phyloP scores from a whole-genome alignment of 1,140 invertebrate species.

The Drosophila ananassae region DNA sequence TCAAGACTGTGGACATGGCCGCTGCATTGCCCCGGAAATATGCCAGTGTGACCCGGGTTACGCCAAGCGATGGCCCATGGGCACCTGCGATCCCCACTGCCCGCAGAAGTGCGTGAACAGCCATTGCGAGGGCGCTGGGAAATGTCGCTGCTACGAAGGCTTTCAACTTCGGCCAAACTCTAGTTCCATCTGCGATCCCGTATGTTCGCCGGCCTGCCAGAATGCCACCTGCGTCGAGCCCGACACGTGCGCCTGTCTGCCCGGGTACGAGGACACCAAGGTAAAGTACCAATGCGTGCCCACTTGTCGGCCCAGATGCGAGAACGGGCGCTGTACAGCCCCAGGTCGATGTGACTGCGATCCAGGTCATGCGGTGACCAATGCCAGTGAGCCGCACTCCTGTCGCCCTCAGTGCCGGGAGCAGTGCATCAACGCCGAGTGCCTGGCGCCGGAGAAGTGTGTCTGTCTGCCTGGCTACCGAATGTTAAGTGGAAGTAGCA shows the following conservation, averaged over 20 bases:
- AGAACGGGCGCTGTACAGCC: conserved; percentile 66
- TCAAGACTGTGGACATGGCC: conserved; percentile 58
- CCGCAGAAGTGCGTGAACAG: conserved; percentile 75
- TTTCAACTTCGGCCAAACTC: conserved; percentile 56
- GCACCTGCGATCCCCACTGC: conserved; percentile 83
- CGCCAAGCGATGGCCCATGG: conserved; percentile 68
- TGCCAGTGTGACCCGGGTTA: conserved; percentile 74
- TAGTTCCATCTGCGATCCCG: conserved; percentile 83
- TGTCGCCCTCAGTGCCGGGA: conserved; percentile 79
- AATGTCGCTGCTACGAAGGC: conserved; percentile 77
- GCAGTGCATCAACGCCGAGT: conserved; percentile 85
- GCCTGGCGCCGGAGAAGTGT: conserved; percentile 84
- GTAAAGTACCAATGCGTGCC: conserved; percentile 61
- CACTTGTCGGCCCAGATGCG: conserved; percentile 83
- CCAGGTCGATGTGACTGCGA: conserved; percentile 70
- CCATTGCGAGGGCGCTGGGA: conserved; percentile 58
- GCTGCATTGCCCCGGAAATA: conserved; percentile 71
- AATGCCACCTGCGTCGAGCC: conserved; percentile 85
- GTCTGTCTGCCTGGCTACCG: conserved; percentile 84
- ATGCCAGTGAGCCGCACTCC: conserved; percentile 61
- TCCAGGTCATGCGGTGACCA: conserved; percentile 64
- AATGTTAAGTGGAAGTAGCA: conserved; percentile 82
- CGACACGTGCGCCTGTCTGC: conserved; percentile 66
- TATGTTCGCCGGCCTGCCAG: conserved; percentile 82
- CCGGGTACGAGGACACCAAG: conserved; percentile 73